Percentiles rank a stretch among this genome's conserved stretches.
phyloP scores from a whole-genome alignment of 2,113 vertebrate genomes.

The Entomyzon cyanotis region DNA sequence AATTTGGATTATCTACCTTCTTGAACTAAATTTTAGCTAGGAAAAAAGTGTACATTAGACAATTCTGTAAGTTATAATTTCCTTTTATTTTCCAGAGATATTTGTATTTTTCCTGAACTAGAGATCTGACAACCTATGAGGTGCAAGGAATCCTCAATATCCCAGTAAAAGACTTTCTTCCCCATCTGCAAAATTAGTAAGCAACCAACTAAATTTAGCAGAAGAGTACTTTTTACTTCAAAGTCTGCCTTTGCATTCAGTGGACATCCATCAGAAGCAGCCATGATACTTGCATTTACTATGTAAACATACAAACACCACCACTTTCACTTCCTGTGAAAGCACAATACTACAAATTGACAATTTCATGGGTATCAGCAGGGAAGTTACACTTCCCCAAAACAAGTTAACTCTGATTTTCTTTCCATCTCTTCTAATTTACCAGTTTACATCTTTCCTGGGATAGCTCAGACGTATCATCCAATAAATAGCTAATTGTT shows the following conservation, averaged over 20 bases:
- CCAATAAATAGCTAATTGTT: not conserved
- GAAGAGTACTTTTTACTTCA: not conserved
- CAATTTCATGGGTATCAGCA: not conserved
- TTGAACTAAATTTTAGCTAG: not conserved
- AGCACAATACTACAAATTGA: not conserved
- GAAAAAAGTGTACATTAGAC: not conserved
- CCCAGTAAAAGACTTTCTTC: not conserved
- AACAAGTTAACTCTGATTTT: not conserved
- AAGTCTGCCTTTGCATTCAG: not conserved
- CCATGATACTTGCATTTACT: not conserved
- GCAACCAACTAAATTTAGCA: not conserved
- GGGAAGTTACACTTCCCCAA: not conserved
- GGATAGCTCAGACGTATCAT: not conserved
- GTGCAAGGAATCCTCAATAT: not conserved
- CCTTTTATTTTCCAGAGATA: not conserved
- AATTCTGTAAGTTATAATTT: not conserved
- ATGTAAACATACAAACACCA: not conserved
- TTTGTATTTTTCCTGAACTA: not conserved
- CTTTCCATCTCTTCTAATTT: not conserved
- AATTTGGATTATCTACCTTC: not conserved
- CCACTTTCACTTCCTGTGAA: not conserved
- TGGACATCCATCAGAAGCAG: not conserved
- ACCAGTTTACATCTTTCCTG: not conserved
- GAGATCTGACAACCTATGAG: not conserved
- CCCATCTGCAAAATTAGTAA: not conserved